Evolutionary conservation across 2,888 invertebrate species (phyloP).

Genomic region (Zaprionus lineosus): DNA sequence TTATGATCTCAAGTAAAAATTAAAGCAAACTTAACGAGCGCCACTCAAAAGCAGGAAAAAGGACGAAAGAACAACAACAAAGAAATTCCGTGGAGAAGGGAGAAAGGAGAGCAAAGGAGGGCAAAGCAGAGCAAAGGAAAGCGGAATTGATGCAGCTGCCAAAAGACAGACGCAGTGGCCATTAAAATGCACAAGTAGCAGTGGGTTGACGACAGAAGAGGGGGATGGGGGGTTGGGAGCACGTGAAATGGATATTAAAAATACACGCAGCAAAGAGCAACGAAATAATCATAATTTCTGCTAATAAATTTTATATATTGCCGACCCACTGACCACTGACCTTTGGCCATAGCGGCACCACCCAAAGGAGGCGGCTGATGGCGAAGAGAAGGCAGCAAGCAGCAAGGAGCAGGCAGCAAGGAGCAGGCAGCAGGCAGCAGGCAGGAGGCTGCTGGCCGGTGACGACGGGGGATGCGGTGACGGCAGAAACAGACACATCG

Average conservation of each 20-base stretch:
- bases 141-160: constrained; percentile 74
- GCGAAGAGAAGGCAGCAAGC: constrained; percentile 4
- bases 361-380: too few relatives aligned
- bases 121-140: constrained; percentile 12
- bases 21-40: constrained; percentile 76
- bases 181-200: constrained; percentile 68
- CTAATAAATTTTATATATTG: constrained; percentile 78
- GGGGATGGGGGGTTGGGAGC: constrained; percentile 1
- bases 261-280: constrained; percentile 70
- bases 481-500: too few relatives aligned
- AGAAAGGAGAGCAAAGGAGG: constrained; percentile 9
- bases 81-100: neutral
- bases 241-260: constrained; percentile 73
- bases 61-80: constrained; percentile 4
- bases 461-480: too few relatives aligned
- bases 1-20: constrained; percentile 73
- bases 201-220: neutral
- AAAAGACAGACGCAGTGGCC: constrained; percentile 55
- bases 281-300: constrained; percentile 78
- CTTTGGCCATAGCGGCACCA: neutral
- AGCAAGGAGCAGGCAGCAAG: too few relatives aligned
- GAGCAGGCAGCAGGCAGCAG: too few relatives aligned
- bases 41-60: constrained; percentile 36
- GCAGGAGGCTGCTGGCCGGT: too few relatives aligned
- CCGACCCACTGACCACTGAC: constrained; percentile 36